These are phyloP conservation scores for Diorhabda sublineata DNA, from an alignment of 1,140 invertebrate species.

Conservation along the genomic window DNA sequence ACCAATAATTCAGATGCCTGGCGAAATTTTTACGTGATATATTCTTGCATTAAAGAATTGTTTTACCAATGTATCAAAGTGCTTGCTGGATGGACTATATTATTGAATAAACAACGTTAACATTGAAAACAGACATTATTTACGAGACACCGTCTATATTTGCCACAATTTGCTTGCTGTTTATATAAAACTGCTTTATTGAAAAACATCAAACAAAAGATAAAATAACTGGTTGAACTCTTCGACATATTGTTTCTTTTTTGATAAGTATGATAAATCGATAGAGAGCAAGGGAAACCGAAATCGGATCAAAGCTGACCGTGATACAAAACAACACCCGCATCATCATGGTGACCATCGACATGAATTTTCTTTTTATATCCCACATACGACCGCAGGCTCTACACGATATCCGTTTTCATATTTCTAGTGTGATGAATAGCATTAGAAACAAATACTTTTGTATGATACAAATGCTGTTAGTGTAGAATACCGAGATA, in stretches of 20 bases:
- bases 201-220: not conserved
- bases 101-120: no score
- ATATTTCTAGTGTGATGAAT: not conserved
- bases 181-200: no score
- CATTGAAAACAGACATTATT: no score
- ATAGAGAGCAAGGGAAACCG: not conserved
- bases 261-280: not conserved
- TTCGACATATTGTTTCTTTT: not conserved
- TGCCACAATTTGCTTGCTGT: no score
- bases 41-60: no score
- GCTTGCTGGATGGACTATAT: no score
- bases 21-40: no score
- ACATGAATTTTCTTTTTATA: conserved; percentile 1
- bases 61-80: no score
- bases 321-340: not conserved
- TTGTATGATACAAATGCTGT: no score
- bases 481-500: no score
- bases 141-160: no score
- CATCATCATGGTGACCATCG: not conserved
- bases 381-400: not conserved
- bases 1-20: no score
- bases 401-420: not conserved
- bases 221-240: not conserved
- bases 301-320: not conserved
- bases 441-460: not conserved